These are phyloP conservation scores for Oreochromis tanganicae DNA, from an alignment of 2,113 vertebrate species.

Conservation along the genomic window DNA sequence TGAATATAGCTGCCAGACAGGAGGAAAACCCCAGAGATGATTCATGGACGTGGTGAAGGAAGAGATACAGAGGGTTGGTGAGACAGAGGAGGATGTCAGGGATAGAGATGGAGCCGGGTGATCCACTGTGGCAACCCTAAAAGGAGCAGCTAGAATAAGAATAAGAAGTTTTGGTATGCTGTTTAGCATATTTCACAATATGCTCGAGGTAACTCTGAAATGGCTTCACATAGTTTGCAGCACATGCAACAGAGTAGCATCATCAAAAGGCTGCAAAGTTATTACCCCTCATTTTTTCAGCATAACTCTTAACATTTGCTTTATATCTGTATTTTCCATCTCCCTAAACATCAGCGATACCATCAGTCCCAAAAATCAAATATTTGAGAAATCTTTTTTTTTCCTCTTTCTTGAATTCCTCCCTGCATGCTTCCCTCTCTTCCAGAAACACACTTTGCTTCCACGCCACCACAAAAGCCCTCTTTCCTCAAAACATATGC, in stretches of 20 bases:
- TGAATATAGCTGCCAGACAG: background rate
- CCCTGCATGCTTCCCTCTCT: background rate
- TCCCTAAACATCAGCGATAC: background rate
- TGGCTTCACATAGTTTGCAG: background rate
- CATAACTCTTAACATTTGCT: background rate
- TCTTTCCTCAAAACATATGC: conserved; percentile 51
- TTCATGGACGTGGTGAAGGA: background rate
- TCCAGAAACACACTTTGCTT: background rate
- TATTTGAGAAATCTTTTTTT: conserved; percentile 1
- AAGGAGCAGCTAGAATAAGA: background rate
- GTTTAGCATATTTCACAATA: background rate
- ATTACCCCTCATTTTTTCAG: background rate
- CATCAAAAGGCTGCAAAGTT: background rate
- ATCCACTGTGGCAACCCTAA: background rate
- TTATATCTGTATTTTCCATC: background rate
- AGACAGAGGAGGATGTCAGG: background rate
- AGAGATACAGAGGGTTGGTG: background rate
- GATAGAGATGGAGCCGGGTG: background rate
- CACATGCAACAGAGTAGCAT: background rate
- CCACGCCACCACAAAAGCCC: conserved; percentile 25
- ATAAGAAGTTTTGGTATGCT: background rate
- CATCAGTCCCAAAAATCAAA: background rate
- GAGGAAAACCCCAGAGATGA: background rate
- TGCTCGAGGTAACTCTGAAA: background rate
- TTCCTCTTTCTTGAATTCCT: background rate